phyloP scores from a whole-genome alignment of 2,888 invertebrate genomes.

The Caenorhabditis zanzibari region DNA sequence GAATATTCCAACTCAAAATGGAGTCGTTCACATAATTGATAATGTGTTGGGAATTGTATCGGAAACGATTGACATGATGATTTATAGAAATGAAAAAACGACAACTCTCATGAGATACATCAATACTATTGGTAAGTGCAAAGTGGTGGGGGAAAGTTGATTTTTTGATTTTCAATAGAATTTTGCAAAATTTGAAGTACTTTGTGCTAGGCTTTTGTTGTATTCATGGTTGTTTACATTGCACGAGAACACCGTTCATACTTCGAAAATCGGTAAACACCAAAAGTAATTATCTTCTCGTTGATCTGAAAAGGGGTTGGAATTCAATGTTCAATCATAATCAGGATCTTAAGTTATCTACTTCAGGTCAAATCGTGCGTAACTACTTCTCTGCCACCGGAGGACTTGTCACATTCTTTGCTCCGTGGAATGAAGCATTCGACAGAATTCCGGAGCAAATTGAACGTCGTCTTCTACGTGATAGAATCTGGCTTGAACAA shows the following conservation, averaged over 20 bases:
- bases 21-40: constrained; percentile 83
- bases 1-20: constrained; percentile 84
- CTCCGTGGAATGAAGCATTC: constrained; percentile 84
- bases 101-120: constrained; percentile 83
- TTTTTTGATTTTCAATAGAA: neutral
- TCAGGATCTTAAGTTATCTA: neutral
- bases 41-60: constrained; percentile 83
- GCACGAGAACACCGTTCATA: too few relatives aligned
- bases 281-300: too few relatives aligned
- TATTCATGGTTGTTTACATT: too few relatives aligned
- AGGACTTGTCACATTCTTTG: constrained; percentile 83
- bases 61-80: constrained; percentile 82
- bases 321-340: too few relatives aligned
- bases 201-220: too few relatives aligned
- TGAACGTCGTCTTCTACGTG: constrained; percentile 82
- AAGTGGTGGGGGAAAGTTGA: neutral
- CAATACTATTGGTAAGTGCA: constrained; percentile 80
- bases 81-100: constrained; percentile 79
- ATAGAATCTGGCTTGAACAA: constrained; percentile 83
- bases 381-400: constrained; percentile 82
- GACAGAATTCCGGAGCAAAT: constrained; percentile 83
- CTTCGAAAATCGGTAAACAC: too few relatives aligned
- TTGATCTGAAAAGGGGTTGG: too few relatives aligned
- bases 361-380: constrained; percentile 77
- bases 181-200: neutral